Evolutionary conservation across 37 sponge, comb jelly and placozoan species (phyloP).

Genomic region (Tethya wilhelma): DNA sequence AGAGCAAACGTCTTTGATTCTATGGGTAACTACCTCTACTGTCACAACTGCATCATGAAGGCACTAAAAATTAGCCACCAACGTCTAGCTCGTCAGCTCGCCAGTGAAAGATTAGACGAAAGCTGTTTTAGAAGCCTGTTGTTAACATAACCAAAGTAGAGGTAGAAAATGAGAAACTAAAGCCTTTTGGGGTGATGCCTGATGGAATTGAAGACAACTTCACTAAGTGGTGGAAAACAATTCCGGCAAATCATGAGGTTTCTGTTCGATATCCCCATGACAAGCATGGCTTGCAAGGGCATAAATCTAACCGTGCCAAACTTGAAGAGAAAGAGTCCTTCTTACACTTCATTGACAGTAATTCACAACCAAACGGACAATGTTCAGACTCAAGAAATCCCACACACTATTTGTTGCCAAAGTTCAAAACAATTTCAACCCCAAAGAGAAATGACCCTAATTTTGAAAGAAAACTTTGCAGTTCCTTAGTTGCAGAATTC

Average conservation of each 20-base stretch:
- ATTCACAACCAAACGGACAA: constrained; percentile 44
- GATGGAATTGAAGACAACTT: background rate
- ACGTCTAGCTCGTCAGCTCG: constrained; percentile 37
- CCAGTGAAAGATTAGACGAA: constrained; percentile 26
- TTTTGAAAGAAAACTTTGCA: background rate
- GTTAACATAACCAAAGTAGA: constrained; percentile 27
- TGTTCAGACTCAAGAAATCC: constrained; percentile 14
- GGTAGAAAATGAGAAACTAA: constrained; percentile 9
- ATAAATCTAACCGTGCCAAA: constrained; percentile 18
- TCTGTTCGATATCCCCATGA: constrained; percentile 37
- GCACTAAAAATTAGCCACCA: constrained; percentile 26
- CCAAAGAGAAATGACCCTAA: constrained; percentile 22
- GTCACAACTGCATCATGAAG: background rate
- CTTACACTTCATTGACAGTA: constrained; percentile 14
- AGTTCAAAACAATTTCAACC: constrained; percentile 17
- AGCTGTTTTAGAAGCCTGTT: constrained; percentile 30
- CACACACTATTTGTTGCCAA: constrained; percentile 44
- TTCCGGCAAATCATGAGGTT: constrained; percentile 29
- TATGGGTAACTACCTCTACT: constrained; percentile 53
- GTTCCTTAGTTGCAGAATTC: no score
- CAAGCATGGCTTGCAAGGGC: constrained; percentile 22
- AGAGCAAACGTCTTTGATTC: constrained; percentile 21
- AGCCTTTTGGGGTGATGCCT: constrained; percentile 20
- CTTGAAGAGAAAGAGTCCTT: constrained; percentile 4
- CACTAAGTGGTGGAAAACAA: no score